Conservation (phyloP, 2,113 vertebrate species). For the Bombycilla garrulus region DNA sequence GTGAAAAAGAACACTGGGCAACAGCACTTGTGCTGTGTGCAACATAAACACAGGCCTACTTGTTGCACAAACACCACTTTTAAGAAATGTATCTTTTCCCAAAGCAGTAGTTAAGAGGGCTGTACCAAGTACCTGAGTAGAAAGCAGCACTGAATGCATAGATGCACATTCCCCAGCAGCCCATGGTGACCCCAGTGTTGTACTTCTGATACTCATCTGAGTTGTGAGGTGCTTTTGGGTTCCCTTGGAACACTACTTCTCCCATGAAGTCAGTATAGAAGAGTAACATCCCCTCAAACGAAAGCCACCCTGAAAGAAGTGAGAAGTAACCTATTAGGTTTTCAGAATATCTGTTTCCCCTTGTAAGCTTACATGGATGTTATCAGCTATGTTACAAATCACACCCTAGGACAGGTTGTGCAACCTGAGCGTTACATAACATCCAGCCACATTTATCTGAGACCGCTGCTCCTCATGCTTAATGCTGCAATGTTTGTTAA, state of each 20-base stretch:
- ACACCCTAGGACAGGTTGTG: not conserved
- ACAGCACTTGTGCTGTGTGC: not conserved
- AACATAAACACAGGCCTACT: not conserved
- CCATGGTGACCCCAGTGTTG: conserved; percentile 93
- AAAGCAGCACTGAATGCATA: conserved; percentile 97
- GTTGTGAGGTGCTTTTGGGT: conserved; percentile 89
- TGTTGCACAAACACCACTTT: not conserved
- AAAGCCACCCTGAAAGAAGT: conserved; percentile 86
- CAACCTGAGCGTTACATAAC: not conserved
- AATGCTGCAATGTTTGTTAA: not conserved
- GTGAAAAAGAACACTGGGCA: not conserved
- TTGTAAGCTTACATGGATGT: not conserved
- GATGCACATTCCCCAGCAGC: conserved; percentile 99
- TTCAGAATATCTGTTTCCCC: not conserved
- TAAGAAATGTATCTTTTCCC: not conserved
- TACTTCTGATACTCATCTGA: conserved; percentile 91
- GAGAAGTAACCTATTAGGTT: not conserved
- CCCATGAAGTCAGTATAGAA: conserved; percentile 99
- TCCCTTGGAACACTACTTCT: conserved; percentile 92
- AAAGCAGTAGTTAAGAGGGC: not conserved
- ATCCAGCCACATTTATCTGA: not conserved
- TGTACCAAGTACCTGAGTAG: conserved; percentile 85
- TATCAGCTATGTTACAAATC: not conserved
- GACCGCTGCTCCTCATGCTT: not conserved
- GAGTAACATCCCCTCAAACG: conserved; percentile 95